Base-by-base conservation (phyloP, 2,797 vertebrate species). In the Ispidina lecontei region DNA sequence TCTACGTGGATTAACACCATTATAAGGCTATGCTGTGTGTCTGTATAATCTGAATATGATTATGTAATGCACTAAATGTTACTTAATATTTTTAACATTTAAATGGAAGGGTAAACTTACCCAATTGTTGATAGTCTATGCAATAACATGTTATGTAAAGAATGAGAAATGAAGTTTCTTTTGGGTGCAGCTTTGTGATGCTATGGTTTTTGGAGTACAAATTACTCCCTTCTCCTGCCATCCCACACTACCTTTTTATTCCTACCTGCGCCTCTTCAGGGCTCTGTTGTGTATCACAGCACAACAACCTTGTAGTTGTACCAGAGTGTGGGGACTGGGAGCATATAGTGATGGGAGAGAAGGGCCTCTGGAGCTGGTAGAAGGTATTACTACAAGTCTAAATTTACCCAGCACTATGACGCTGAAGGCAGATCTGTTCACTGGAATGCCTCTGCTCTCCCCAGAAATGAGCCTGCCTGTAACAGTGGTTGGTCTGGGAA, bases 71-170 rank as follows among this genome's bases (percentile, higher is more conserved):
- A 19, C 14, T n/a, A 49, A 78, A 52, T 41, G 37, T 64, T 81
- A 52, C n/a, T 88, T 37, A 20, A 19, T 79, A 41, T 73, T 91
- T 89, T 47, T 46, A 76, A 8, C 25, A 33, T 39, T 75, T 65
- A 29, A 77, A 68, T 43, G 25, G 62, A 83, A 82, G 37, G 33
- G 87, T 72, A 68, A 74, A 44, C 2, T 3, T 14, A 12, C 7
- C 2, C 7, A 23, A 14, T 14, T 89, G 19, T 47, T 55, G 20
- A 19, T 7, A 33, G 47, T 44, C 20, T 35, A 15, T 52, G 20
- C 0, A 1, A 9, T 72, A 41, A 22, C 9, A 11, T 10, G 12
- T 60, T 74, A 43, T 0, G 0, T 23, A n/a, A 63, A 78, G 39
- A 71, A 69, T 37, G 25, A 69, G 52, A 60, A 90, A 59, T 52